Evolutionary conservation across 2,113 vertebrate species (phyloP).

Genomic region (Vicugna pacos): DNA sequence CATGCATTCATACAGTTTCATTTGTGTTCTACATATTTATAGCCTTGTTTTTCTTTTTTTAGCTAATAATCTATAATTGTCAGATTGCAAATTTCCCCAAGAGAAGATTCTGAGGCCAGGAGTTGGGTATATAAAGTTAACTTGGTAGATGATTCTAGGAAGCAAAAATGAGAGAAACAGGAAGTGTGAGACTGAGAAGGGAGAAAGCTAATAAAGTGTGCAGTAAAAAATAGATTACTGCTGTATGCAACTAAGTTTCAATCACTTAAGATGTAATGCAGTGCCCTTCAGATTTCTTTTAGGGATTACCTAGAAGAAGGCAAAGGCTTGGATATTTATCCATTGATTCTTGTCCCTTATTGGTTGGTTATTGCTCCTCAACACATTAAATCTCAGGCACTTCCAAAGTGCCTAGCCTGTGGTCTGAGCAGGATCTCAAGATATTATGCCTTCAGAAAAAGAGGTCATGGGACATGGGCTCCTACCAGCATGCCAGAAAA

Average conservation of each 20-base stretch:
- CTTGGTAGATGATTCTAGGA: neutral
- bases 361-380: neutral
- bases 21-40: neutral
- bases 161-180: neutral
- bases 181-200: neutral
- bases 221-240: neutral
- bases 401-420: neutral
- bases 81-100: neutral
- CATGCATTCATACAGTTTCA: neutral
- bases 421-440: neutral
- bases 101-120: neutral
- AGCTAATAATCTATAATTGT: neutral
- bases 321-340: no score
- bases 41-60: no score
- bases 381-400: neutral
- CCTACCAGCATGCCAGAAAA: neutral
- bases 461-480: neutral
- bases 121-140: neutral
- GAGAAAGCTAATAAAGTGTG: no score
- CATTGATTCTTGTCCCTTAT: neutral
- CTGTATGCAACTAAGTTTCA: neutral
- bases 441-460: neutral
- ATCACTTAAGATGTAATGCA: no score
- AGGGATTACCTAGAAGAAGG: neutral
- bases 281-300: neutral